Conservation (phyloP, 2,113 vertebrate species). For the Cyprinodon brontotheroides region DNA sequence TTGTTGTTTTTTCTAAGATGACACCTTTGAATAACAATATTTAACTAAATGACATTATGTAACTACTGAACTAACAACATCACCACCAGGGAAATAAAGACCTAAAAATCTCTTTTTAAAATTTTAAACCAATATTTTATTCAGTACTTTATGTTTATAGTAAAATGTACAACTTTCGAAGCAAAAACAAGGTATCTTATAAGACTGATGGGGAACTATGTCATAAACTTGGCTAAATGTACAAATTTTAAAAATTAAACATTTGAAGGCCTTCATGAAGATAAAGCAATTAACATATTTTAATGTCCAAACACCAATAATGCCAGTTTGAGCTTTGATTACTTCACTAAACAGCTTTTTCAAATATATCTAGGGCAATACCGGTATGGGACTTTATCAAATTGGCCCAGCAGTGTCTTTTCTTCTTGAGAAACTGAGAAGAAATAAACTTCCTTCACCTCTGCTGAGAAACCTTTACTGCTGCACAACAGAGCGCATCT, state of each 20-base stretch:
- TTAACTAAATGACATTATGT: constrained; percentile 19
- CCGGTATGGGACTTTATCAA: too few species aligned
- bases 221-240: too few species aligned
- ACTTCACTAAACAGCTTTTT: neutral
- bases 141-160: neutral
- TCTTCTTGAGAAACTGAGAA: too few species aligned
- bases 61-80: neutral
- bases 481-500: too few species aligned
- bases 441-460: too few species aligned
- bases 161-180: neutral
- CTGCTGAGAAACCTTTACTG: too few species aligned
- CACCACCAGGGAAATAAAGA: neutral
- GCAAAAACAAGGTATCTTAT: neutral
- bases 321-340: neutral
- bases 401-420: too few species aligned
- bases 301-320: neutral
- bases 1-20: constrained; percentile 37
- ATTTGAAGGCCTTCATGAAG: too few species aligned
- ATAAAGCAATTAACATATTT: too few species aligned
- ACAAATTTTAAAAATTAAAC: too few species aligned
- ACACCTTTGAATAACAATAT: constrained; percentile 36
- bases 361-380: neutral
- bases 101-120: constrained; percentile 10
- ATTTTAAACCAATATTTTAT: neutral
- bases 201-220: neutral